Base-by-base conservation (phyloP, 1,140 invertebrate genomes). In the Drosophila asahinai region DNA sequence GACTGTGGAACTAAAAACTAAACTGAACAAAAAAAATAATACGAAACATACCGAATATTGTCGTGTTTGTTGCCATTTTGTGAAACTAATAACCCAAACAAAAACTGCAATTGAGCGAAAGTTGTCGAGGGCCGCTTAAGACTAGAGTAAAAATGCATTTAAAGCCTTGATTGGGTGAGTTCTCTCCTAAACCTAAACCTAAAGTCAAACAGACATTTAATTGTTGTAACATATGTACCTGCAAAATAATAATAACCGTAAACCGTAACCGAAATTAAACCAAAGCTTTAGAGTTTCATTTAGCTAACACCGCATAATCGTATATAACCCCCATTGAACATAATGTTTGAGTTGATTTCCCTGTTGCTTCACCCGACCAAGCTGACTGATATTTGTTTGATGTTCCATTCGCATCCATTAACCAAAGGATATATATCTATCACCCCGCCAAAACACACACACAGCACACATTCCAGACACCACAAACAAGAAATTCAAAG, bases 91-190 rank as follows among this genome's bases (percentile, higher is more conserved):
- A 78, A 60, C 52, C 78, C 51, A 58, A 64, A 67, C 62, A 61
- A 83, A 83, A 63, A 82, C 77, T 77, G 81, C 73, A 74, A 86
- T 90, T 90, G 82, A 86, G 86, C 68, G 79, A 90, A 86, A 90
- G 86, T 89, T 86, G 70, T 86, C 86, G 77, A 86, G 86, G 76
- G 81, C 86, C 79, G 86, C 86, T 86, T 83, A 74, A 80, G 71
- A 80, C 83, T 90, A 90, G 75, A 86, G 83, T 91, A 72, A 82
- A 90, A 72, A 83, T 81, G 73, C 80, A 75, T 87, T 87, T 82
- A 51, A 90, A 81, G 84, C 74, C 86, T 91, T 77, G 77, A 90
- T 90, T 89, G 86, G 86, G 86, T 90, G 86, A 90, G 86, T 90
- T 81, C 73, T 63, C 71, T 84, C 59, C 54, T 61, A 62, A 54